A percentile compares a stretch with the other conserved stretches of the same genome.
phyloP scores from a whole-genome alignment of 2,888 invertebrate species.

The Harpalus rubripes region DNA sequence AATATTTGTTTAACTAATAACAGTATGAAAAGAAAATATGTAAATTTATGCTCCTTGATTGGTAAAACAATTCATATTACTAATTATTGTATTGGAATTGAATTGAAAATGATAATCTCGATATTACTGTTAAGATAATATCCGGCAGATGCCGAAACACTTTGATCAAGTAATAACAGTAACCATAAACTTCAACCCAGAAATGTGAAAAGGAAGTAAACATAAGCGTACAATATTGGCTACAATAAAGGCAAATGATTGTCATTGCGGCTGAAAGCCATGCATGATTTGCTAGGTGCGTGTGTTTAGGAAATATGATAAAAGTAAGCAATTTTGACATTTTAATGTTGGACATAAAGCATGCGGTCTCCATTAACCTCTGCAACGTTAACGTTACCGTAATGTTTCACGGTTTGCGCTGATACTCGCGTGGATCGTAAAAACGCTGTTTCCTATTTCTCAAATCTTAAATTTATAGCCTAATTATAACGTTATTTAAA shows the following conservation, averaged over 20 bases:
- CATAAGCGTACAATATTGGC: not conserved
- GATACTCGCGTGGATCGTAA: conserved; percentile 43
- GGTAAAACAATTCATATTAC: no score
- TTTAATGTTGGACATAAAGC: conserved; percentile 40
- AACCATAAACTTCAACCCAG: not conserved
- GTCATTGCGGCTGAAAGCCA: not conserved
- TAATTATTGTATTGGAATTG: no score
- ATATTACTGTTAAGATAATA: not conserved
- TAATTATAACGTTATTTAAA: conserved; percentile 49
- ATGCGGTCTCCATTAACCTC: conserved; percentile 38
- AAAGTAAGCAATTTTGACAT: conserved; percentile 53
- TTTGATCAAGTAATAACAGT: not conserved
- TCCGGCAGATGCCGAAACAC: not conserved
- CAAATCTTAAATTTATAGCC: conserved; percentile 48
- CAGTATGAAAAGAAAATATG: no score
- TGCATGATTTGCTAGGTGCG: conserved; percentile 4
- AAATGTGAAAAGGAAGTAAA: not conserved
- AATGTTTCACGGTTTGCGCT: conserved; percentile 9
- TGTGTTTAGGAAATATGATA: conserved; percentile 35
- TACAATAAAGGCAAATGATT: not conserved
- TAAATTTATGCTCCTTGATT: no score
- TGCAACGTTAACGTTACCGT: not conserved
- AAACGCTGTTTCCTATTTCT: conserved; percentile 45
- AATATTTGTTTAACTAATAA: no score
- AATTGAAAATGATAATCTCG: no score